These are phyloP conservation scores for Sphyrna mokarran DNA, from an alignment of 2,113 vertebrate species.

Conservation along the genomic window DNA sequence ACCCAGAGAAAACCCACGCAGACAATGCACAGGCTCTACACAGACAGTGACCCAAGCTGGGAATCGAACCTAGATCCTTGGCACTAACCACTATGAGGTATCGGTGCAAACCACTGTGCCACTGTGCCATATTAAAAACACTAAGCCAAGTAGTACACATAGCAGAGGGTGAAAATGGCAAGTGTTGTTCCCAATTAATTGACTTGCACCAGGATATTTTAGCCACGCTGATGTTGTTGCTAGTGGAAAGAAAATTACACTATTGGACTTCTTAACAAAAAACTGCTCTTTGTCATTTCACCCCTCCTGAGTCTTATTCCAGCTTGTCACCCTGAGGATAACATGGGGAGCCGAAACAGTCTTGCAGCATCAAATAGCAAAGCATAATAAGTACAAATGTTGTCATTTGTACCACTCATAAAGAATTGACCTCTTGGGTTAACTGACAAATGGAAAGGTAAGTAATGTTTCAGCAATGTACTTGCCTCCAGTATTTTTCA, in stretches of 20 bases:
- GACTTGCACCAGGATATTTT: not conserved
- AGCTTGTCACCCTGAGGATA: not conserved
- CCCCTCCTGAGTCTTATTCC: not conserved
- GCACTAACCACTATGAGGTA: no score
- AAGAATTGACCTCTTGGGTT: conserved; percentile 20
- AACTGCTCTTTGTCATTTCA: not conserved
- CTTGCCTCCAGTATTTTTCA: not conserved
- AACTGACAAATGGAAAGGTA: conserved; percentile 5
- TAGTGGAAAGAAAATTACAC: not conserved
- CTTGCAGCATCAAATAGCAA: not conserved
- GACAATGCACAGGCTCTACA: no score
- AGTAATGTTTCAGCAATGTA: not conserved
- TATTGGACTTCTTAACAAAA: not conserved
- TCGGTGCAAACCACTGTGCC: no score
- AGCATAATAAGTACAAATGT: not conserved
- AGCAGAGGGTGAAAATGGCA: not conserved
- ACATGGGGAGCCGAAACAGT: not conserved
- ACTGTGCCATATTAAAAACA: not conserved
- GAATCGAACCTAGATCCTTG: no score
- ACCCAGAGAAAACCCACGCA: no score
- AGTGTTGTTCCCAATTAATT: not conserved
- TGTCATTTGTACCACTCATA: not conserved
- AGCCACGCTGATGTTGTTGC: not conserved
- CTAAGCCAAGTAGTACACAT: not conserved
- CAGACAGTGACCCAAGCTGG: no score